These are phyloP conservation scores for Enteromius paludinosus DNA, from an alignment of 2,797 vertebrate species.

Conservation along the genomic window DNA sequence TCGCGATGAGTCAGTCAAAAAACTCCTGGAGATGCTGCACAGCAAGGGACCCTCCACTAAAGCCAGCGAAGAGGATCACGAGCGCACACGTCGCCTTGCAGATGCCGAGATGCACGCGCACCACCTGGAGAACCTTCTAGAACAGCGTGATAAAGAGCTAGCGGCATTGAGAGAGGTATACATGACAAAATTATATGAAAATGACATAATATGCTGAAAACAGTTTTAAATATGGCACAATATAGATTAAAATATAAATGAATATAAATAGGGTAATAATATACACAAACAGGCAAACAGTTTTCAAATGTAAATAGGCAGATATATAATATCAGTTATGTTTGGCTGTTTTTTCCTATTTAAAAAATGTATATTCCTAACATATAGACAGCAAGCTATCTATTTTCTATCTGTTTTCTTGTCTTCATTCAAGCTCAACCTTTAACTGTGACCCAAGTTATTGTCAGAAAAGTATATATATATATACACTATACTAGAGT, in stretches of 20 bases:
- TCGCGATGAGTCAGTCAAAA: slow-evolving; percentile 97
- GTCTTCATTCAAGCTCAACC: not conserved
- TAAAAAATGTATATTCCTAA: not conserved
- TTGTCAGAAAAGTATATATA: not conserved
- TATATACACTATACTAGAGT: no score
- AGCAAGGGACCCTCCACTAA: slow-evolving; percentile 96
- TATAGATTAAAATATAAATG: not conserved
- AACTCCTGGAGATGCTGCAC: slow-evolving; percentile 98
- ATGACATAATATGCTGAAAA: not conserved
- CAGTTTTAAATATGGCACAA: not conserved
- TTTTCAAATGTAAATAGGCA: not conserved
- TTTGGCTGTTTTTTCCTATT: not conserved
- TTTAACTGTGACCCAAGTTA: not conserved
- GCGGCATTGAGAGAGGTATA: slow-evolving; percentile 89
- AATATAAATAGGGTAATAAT: not conserved
- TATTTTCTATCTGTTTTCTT: no score
- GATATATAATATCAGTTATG: not conserved
- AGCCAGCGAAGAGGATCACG: slow-evolving; percentile 95
- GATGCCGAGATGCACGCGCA: slow-evolving; percentile 98
- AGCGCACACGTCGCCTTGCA: slow-evolving; percentile 92
- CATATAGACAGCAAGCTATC: not conserved
- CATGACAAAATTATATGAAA: not conserved
- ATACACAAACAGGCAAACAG: not conserved
- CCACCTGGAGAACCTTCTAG: slow-evolving; percentile 93
- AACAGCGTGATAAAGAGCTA: slow-evolving; percentile 93